Conservation (phyloP, 2,113 vertebrate genomes). For the Eptatretus burgeri region DNA sequence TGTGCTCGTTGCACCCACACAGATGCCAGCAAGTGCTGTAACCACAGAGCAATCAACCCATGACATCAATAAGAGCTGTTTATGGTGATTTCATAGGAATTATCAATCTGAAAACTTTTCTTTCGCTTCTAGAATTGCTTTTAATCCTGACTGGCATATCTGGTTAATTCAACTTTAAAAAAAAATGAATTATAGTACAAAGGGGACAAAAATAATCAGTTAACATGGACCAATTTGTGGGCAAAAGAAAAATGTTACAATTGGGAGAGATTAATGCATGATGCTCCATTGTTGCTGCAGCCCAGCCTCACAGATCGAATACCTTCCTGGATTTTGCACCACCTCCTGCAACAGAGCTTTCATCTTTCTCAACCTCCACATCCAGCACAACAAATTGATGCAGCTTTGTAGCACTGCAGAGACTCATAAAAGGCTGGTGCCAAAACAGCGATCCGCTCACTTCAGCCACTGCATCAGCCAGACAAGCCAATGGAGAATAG, state of each 20-base stretch:
- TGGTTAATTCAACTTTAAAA: too few relatives aligned
- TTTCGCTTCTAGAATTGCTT: not conserved
- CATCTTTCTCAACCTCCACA: slow-evolving; percentile 26
- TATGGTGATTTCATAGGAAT: not conserved
- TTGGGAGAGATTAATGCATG: too few relatives aligned
- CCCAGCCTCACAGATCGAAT: slow-evolving; percentile 5
- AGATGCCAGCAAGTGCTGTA: slow-evolving; percentile 58
- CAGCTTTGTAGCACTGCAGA: slow-evolving; percentile 49
- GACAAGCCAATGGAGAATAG: too few relatives aligned
- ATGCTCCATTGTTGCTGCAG: too few relatives aligned
- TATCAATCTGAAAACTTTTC: not conserved
- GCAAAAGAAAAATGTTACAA: too few relatives aligned
- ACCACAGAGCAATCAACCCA: slow-evolving; percentile 11
- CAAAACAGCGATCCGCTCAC: slow-evolving; percentile 60
- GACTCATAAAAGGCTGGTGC: slow-evolving; percentile 55
- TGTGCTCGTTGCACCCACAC: slow-evolving; percentile 87
- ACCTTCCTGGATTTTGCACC: slow-evolving; percentile 60
- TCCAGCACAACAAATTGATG: slow-evolving; percentile 89
- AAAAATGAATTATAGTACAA: too few relatives aligned
- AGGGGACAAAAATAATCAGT: too few relatives aligned
- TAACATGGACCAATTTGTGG: too few relatives aligned
- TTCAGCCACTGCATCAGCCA: slow-evolving; percentile 37
- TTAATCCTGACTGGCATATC: too few relatives aligned
- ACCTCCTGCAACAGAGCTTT: slow-evolving; percentile 38
- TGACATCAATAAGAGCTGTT: slow-evolving; percentile 3